Evolutionary conservation across 2,888 invertebrate genomes (phyloP).

Genomic region (Drosophila ustulata): DNA sequence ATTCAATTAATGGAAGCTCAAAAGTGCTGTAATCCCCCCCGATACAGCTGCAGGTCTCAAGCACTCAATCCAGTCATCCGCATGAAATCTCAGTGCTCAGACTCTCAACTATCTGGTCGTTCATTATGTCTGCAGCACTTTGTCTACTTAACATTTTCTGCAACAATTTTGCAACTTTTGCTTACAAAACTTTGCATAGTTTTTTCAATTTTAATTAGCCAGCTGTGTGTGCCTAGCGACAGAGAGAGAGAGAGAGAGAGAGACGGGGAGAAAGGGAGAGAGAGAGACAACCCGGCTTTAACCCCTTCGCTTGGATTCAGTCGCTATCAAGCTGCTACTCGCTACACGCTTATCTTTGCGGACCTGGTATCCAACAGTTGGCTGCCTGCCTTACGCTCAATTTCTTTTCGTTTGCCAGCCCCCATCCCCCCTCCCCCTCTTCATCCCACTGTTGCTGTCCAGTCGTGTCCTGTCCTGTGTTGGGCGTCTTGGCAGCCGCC

Average conservation of each 20-base stretch:
- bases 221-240: conserved; percentile 44
- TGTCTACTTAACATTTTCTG: conserved; percentile 69
- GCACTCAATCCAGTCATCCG: not conserved
- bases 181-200: conserved; percentile 61
- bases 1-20: conserved; percentile 23
- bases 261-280: too few relatives aligned
- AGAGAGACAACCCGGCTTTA: not conserved
- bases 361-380: conserved; percentile 48
- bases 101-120: conserved; percentile 11
- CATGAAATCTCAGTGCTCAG: conserved; percentile 9
- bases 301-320: too few relatives aligned
- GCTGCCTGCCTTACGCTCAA: conserved; percentile 81
- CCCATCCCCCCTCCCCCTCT: conserved; percentile 16
- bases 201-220: conserved; percentile 76
- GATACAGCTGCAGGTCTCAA: not conserved
- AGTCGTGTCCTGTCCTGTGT: conserved; percentile 47
- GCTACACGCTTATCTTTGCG: conserved; percentile 58
- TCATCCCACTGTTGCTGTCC: conserved; percentile 11
- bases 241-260: too few relatives aligned
- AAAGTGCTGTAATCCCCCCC: conserved; percentile 17
- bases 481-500: conserved; percentile 61
- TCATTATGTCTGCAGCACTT: conserved; percentile 69
- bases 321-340: conserved; percentile 7
- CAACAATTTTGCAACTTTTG: conserved; percentile 57
- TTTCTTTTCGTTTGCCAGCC: conserved; percentile 53